These are phyloP conservation scores for Smutsia temminckii DNA, from an alignment of 2,797 vertebrate species.

Conservation along the genomic window DNA sequence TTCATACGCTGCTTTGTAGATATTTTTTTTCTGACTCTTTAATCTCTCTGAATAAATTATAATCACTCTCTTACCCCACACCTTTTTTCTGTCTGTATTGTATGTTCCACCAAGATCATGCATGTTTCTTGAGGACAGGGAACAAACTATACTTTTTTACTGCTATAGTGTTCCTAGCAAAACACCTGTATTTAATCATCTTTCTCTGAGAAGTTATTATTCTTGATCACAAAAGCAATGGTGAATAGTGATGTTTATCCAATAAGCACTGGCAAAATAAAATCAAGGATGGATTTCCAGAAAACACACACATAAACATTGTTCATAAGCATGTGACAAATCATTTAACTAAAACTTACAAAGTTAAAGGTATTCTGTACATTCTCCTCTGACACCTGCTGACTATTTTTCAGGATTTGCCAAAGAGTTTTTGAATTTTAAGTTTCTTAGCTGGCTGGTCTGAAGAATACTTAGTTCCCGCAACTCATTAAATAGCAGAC, in stretches of 20 bases:
- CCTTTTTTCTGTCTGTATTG: neutral
- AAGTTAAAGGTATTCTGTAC: neutral
- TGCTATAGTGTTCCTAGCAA: neutral
- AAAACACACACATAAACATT: neutral
- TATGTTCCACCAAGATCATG: neutral
- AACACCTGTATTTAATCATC: neutral
- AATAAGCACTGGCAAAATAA: neutral
- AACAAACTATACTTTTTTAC: neutral
- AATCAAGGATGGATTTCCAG: neutral
- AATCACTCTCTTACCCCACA: neutral
- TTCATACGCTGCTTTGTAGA: neutral
- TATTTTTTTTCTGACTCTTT: neutral
- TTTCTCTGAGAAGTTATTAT: neutral
- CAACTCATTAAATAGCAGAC: slow-evolving; percentile 13
- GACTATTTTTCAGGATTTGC: neutral
- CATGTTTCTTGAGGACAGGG: neutral
- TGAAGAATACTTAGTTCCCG: neutral
- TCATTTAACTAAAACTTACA: neutral
- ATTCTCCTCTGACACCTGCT: neutral
- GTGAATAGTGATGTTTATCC: neutral
- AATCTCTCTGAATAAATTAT: neutral
- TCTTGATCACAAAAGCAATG: neutral
- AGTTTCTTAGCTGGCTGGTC: neutral
- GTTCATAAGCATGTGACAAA: neutral
- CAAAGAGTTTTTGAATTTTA: neutral